Base-by-base conservation (phyloP, 2,888 invertebrate species). In the Caenorhabditis sp. region DNA sequence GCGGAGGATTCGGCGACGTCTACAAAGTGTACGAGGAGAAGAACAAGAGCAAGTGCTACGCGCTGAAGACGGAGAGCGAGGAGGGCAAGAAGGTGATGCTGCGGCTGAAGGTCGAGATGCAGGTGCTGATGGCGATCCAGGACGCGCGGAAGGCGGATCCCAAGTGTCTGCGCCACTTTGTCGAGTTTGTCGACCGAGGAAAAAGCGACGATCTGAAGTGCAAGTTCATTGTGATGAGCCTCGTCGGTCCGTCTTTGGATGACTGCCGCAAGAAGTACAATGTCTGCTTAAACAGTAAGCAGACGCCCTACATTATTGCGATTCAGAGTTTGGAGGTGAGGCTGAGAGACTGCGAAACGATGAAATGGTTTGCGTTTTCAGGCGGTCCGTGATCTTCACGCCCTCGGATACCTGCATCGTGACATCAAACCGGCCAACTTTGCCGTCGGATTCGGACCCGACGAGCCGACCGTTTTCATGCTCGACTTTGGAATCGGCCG, bases 1-100 rank as follows among this genome's bases (percentile, higher is more conserved):
- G 63, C 35, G 81, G 81, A n/a, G 81, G 81, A 2, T 81, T 81
- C 45, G 81, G 81, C 2, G 81, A 81, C 39, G 81, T 81, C 27
- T 81, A 81, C 61, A 62, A 65, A 32, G 81, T 79, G 45, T 37
- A 35, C 20, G 55, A 75, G 30, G 37, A 46, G 13, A 26, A 7
- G n/a, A 37, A 50, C 22, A 48, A 65, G 45, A 27, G 27, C 37
- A 66, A 53, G 71, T 45, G 46, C 11, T 80, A 74, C 39, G 82
- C 82, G n/a, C 37, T 80, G 68, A 82, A 82, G 43, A 80, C 80
- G 17, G 82, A 82, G 53, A 63, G 65, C 30, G 76, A 73, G n/a
- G 66, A 53, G 0, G 79, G 79, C n/a, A 61, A 66, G 30, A 82
- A 77, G 46, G 46, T 43, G 35, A 63, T 79, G 75, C 52, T 82